Conservation (phyloP, 2,888 invertebrate genomes). For the Heliconius ethilla region DNA sequence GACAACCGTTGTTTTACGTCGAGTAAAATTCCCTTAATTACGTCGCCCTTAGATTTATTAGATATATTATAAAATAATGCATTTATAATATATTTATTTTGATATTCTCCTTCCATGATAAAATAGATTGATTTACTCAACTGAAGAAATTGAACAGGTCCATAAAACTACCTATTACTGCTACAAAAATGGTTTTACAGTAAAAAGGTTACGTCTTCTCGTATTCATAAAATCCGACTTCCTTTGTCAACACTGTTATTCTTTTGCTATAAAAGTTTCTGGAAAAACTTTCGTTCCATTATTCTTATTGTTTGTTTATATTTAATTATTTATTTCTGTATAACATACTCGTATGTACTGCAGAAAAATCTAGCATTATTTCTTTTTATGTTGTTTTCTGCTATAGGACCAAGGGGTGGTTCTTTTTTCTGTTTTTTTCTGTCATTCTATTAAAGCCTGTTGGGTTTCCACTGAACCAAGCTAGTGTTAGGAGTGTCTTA, state of each 20-base stretch:
- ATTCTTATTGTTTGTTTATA: neutral
- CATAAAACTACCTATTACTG: slow-evolving; percentile 28
- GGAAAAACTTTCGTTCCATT: neutral
- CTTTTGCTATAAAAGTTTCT: slow-evolving; percentile 7
- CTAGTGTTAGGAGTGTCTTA: no score
- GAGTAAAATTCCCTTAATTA: no score
- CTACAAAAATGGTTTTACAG: slow-evolving; percentile 31
- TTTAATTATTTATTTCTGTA: slow-evolving; percentile 14
- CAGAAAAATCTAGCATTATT: neutral
- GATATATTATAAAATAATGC: neutral
- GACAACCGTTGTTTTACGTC: no score
- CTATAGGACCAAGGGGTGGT: no score
- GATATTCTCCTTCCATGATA: neutral
- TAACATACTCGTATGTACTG: neutral
- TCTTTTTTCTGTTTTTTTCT: no score
- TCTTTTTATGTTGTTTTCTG: no score
- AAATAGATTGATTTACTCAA: slow-evolving; percentile 29
- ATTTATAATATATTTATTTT: neutral
- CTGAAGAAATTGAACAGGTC: slow-evolving; percentile 19
- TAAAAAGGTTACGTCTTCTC: slow-evolving; percentile 34
- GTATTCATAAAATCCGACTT: slow-evolving; percentile 37
- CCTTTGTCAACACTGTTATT: slow-evolving; percentile 20
- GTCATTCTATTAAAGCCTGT: no score
- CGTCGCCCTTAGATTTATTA: neutral
- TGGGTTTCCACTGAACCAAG: no score